Conservation (phyloP, 2,888 invertebrate species). For the Drosophila parthenogenetica region DNA sequence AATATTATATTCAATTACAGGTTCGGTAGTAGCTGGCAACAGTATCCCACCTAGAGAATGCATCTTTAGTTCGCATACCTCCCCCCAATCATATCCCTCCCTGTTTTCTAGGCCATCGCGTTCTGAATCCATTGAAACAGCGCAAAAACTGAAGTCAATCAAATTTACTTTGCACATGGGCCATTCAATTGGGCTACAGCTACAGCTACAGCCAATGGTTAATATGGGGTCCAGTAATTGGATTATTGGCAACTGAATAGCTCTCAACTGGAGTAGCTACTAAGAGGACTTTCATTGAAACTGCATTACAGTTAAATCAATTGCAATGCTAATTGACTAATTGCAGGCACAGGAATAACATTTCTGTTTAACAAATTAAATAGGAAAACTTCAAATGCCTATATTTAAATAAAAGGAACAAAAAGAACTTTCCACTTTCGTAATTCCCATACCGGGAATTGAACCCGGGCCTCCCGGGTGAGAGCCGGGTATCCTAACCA, state of each 20-base stretch:
- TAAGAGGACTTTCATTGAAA: slow-evolving; percentile 12
- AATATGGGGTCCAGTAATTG: slow-evolving; percentile 59
- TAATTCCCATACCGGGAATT: slow-evolving; percentile 72
- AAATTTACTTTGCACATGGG: slow-evolving; percentile 36
- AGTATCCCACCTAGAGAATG: slow-evolving; percentile 4
- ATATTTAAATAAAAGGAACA: not conserved
- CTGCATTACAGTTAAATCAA: slow-evolving; percentile 42
- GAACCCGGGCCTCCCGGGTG: slow-evolving; percentile 75
- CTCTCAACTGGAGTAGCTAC: slow-evolving; percentile 17
- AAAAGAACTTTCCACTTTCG: not conserved
- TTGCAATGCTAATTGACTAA: slow-evolving; percentile 20
- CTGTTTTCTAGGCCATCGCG: not conserved
- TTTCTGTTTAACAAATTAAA: too few species aligned
- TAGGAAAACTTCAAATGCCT: not conserved
- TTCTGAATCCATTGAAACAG: slow-evolving; percentile 6
- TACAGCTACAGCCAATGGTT: slow-evolving; percentile 51
- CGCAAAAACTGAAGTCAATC: slow-evolving; percentile 54
- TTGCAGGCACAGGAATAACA: not conserved
- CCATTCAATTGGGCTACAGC: slow-evolving; percentile 29
- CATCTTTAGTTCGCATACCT: not conserved
- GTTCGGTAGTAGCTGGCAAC: slow-evolving; percentile 53
- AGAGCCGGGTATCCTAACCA: slow-evolving; percentile 76
- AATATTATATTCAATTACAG: slow-evolving; percentile 75
- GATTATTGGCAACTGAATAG: slow-evolving; percentile 60
- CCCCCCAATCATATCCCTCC: not conserved